A percentile compares a stretch with the other conserved stretches of the same genome.
phyloP scores from a whole-genome alignment of 2,113 vertebrate species.

The Petroica traversi region DNA sequence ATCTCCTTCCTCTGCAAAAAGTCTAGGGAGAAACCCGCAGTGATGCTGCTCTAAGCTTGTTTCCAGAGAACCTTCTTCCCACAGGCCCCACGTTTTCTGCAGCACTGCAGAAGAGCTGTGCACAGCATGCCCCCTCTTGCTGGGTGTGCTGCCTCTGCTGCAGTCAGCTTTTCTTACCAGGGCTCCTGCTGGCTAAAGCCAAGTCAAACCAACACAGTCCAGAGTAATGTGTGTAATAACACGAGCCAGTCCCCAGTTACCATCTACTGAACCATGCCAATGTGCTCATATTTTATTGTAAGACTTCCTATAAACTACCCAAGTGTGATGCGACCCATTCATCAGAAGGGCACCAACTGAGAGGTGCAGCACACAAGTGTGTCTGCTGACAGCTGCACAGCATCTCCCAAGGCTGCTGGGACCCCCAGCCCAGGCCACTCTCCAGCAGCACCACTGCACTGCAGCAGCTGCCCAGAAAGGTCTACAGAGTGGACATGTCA shows the following conservation, averaged over 20 bases:
- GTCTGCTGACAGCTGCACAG: not conserved
- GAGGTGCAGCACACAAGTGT: not conserved
- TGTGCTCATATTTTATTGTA: not conserved
- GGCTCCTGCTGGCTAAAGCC: not conserved
- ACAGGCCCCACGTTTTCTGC: not conserved
- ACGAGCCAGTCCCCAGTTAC: not conserved
- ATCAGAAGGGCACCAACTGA: not conserved
- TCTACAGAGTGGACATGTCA: not conserved
- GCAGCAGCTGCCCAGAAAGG: not conserved
- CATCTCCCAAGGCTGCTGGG: not conserved
- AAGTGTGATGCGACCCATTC: not conserved
- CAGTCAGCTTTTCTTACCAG: not conserved
- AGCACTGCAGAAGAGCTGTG: not conserved
- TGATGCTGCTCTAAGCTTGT: not conserved
- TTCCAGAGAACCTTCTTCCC: not conserved
- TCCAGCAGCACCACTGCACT: not conserved
- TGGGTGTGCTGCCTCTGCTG: not conserved
- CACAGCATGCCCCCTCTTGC: not conserved
- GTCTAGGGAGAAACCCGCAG: not conserved
- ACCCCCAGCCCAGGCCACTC: not conserved
- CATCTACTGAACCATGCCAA: not conserved
- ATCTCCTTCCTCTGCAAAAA: not conserved
- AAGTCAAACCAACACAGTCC: not conserved
- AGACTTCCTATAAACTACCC: not conserved
- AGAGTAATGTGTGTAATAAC: not conserved